phyloP scores from a whole-genome alignment of 64 coral and sea anemone genomes.

The Porites australiensis region DNA sequence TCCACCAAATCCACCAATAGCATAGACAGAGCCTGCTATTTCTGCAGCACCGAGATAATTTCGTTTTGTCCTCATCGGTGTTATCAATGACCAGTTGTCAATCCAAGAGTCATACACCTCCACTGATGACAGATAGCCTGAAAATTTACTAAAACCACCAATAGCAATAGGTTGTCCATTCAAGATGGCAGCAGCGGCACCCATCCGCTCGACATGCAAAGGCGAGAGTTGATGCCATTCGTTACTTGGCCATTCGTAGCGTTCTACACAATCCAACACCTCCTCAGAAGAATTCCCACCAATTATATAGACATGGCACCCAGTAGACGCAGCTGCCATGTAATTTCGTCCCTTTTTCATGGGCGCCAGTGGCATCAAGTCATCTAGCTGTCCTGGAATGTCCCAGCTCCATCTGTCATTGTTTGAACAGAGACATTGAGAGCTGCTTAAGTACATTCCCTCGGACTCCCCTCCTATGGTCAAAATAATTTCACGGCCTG shows the following conservation, averaged over 20 bases:
- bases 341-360: conserved; percentile 60
- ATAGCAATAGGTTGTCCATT: conserved; percentile 53
- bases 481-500: conserved; percentile 60
- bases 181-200: conserved; percentile 44
- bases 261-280: conserved; percentile 74
- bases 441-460: conserved; percentile 58
- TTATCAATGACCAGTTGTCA: conserved; percentile 60
- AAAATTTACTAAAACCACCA: conserved; percentile 63
- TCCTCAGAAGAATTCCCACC: conserved; percentile 74
- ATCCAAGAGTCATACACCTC: conserved; percentile 75
- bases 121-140: conserved; percentile 73
- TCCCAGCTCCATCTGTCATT: conserved; percentile 54
- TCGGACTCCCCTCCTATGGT: conserved; percentile 83
- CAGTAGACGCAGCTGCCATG: conserved; percentile 39
- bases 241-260: conserved; percentile 86
- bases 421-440: conserved; percentile 52
- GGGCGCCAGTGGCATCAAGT: neutral
- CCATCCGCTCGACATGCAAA: conserved; percentile 69
- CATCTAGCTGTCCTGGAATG: neutral
- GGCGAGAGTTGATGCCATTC: conserved; percentile 64
- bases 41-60: conserved; percentile 70
- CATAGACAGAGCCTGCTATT: conserved; percentile 72
- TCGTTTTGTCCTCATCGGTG: conserved; percentile 54
- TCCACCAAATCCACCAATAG: conserved; percentile 79
- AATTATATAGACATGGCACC: conserved; percentile 63